A percentile compares a stretch with the other conserved stretches of the same genome.
Evolutionary conservation across 2,113 vertebrate species (phyloP).

Genomic region (Rousettus leschenaultii): DNA sequence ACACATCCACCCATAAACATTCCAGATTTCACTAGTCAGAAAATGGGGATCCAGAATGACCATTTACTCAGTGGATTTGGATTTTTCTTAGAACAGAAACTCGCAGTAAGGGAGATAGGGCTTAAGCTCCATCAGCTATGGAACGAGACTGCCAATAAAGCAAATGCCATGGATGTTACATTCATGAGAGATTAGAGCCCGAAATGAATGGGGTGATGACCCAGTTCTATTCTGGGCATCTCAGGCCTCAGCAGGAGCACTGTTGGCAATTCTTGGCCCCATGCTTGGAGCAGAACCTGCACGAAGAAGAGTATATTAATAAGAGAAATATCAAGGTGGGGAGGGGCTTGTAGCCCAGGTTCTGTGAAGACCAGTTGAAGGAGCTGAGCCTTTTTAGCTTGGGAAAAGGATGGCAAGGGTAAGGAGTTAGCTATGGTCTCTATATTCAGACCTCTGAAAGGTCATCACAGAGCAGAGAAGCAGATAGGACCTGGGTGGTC

Average conservation of each 20-base stretch:
- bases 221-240: neutral
- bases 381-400: neutral
- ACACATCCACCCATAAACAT: neutral
- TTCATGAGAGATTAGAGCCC: neutral
- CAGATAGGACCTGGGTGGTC: neutral
- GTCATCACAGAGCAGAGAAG: neutral
- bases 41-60: neutral
- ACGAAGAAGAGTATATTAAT: neutral
- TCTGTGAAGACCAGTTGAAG: neutral
- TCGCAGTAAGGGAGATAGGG: neutral
- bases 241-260: neutral
- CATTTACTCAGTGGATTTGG: neutral
- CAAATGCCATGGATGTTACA: neutral
- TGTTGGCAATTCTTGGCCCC: neutral
- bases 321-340: neutral
- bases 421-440: neutral
- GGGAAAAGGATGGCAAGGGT: neutral
- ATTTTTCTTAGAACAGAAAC: neutral
- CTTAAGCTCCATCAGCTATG: neutral
- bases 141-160: neutral
- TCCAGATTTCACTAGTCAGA: neutral
- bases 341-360: neutral
- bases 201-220: neutral
- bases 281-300: neutral
- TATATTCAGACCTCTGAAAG: neutral